Conservation (phyloP, 2,797 vertebrate genomes). For the Pangasius larnaudii region DNA sequence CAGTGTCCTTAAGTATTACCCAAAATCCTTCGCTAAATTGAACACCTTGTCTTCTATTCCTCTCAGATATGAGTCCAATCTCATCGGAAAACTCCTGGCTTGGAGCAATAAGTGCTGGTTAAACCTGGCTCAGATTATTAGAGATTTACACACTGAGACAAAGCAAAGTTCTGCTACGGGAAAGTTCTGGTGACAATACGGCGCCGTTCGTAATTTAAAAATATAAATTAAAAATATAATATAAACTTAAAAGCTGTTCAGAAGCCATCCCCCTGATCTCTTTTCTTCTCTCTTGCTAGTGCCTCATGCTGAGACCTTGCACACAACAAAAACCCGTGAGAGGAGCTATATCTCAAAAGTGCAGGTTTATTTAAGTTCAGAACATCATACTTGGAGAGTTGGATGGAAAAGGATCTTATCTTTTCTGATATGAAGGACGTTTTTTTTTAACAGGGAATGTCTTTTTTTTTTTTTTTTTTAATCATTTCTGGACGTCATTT, state of each 20-base stretch:
- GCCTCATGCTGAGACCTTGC: slow-evolving; percentile 7
- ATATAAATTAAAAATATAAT: background rate
- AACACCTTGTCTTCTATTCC: slow-evolving; percentile 36
- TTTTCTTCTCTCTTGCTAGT: slow-evolving; percentile 1
- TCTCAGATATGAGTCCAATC: slow-evolving; percentile 45
- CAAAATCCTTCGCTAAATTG: background rate
- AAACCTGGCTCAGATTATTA: background rate
- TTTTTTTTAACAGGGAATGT: background rate
- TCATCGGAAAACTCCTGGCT: slow-evolving; percentile 15
- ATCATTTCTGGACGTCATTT: background rate
- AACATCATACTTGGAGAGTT: background rate
- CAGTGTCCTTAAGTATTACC: background rate
- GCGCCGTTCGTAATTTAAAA: background rate
- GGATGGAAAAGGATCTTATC: background rate
- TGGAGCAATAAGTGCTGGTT: background rate
- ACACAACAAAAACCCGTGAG: background rate
- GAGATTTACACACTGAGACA: background rate
- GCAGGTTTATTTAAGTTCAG: slow-evolving; percentile 1
- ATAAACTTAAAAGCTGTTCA: background rate
- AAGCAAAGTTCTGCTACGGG: background rate
- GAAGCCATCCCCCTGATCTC: background rate
- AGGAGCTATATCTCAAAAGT: background rate
- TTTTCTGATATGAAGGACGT: slow-evolving; percentile 5
- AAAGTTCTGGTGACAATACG: background rate
- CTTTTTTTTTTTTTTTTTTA: slow-evolving; percentile 9